These are phyloP conservation scores for Drosophila arizonae DNA, from an alignment of 1,140 invertebrate genomes.

Conservation along the genomic window DNA sequence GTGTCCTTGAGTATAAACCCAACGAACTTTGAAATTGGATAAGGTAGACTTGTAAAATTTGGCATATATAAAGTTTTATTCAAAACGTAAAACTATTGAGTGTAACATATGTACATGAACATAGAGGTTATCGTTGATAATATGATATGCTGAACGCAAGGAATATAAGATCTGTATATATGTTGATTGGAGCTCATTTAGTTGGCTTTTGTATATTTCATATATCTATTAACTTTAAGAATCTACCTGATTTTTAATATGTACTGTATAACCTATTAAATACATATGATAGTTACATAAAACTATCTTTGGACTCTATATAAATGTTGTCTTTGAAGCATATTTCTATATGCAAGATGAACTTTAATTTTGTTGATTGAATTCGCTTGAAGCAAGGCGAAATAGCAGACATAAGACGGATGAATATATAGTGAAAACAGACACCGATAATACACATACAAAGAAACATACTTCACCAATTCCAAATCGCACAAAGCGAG, in stretches of 20 bases:
- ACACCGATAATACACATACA: slow-evolving; percentile 37
- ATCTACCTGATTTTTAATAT: no score
- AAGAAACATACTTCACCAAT: slow-evolving; percentile 29
- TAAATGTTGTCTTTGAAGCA: neutral
- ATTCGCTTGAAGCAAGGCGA: slow-evolving; percentile 32
- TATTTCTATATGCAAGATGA: neutral
- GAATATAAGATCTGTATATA: neutral
- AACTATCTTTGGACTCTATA: neutral
- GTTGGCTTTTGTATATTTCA: no score
- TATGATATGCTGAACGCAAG: neutral
- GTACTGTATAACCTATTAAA: neutral
- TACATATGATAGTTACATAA: neutral
- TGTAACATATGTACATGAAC: no score
- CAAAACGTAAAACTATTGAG: no score
- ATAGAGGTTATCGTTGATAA: no score
- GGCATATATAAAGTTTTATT: neutral
- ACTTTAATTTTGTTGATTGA: slow-evolving; percentile 62
- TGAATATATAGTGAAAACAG: slow-evolving; percentile 31
- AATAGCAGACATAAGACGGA: slow-evolving; percentile 30
- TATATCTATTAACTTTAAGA: no score
- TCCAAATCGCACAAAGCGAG: slow-evolving; percentile 27
- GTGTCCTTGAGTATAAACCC: neutral
- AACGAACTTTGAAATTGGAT: neutral
- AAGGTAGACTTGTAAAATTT: neutral
- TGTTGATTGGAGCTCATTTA: neutral